Evolutionary conservation across 2,888 invertebrate genomes (phyloP), one percentile per base, ranked within the genome.

Genomic region (Drosophila longiperda): DNA sequence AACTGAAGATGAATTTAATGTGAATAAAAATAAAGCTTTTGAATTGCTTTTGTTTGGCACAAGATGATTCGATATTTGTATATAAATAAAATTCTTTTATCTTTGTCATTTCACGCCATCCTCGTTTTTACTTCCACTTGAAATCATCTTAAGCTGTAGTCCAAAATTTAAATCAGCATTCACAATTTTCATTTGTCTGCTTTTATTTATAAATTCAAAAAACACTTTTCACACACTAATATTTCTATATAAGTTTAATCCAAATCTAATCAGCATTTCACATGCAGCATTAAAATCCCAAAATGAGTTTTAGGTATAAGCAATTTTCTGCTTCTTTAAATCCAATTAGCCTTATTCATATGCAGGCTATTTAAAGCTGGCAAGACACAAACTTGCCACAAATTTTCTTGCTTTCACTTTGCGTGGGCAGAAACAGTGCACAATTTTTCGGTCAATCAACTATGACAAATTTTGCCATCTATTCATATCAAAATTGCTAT

Each of bases 361-460:
- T 33, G 26, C 52, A 29, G 11, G 17, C 50, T 29, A 20, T 61
- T 68, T 34, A 36, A 15, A n/a, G 15, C 45, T 26, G 60, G 55
- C 34, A 5, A 11, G 1, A 5, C 6, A 17, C 36, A 12, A 55
- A 2, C 26, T 26, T 57, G 61, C 12, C 15, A 60, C 61, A 61
- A 58, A 32, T 5, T 53, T 38, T 49, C 57, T 42, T 17, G 60
- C 33, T 26, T 55, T 26, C 45, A 1, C 20, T 3, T 20, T 45
- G 36, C 34, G 34, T 33, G 23, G 26, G 20, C 26, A 12, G 29
- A 61, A 48, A 69, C 42, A n/a, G 59, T 71, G 78, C 34, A 60
- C 80, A 81, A 81, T 78, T 78, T 72, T 81, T 78, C 78, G 78
- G 82, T 78, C 78, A 81, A 81, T 78, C 82, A 78, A 81, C 64